Percentiles rank a stretch among this genome's conserved stretches.
Conservation (phyloP, 2,113 vertebrate genomes). For the Petrocephalus microphthalmus region DNA sequence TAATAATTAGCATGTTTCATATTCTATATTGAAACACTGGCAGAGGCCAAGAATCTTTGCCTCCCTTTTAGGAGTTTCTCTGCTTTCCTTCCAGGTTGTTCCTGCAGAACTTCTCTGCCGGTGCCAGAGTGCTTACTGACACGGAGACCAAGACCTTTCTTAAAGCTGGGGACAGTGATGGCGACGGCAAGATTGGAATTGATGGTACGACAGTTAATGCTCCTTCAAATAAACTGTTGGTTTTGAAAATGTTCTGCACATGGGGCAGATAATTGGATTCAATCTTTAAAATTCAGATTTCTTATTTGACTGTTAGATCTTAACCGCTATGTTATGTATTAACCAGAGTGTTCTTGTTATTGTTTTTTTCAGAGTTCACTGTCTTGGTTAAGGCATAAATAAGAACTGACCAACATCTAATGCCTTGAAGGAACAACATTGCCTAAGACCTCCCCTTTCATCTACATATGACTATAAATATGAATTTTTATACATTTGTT, state of each 20-base stretch:
- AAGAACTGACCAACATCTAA: constrained; percentile 51
- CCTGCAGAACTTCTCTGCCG: constrained; percentile 65
- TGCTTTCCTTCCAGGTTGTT: constrained; percentile 52
- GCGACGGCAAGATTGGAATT: constrained; percentile 71
- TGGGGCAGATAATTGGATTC: not conserved
- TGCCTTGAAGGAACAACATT: constrained; percentile 59
- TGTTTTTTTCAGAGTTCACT: constrained; percentile 62
- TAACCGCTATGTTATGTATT: not conserved
- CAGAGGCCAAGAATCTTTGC: not conserved
- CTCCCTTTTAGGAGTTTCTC: not conserved
- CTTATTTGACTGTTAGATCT: not conserved
- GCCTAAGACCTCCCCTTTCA: constrained; percentile 49
- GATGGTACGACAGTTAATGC: constrained; percentile 52
- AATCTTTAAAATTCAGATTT: not conserved
- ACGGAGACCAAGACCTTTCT: constrained; percentile 64
- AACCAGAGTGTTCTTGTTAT: constrained; percentile 14
- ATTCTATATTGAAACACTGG: not conserved
- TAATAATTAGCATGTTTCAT: not conserved
- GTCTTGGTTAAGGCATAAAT: constrained; percentile 63
- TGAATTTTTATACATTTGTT: constrained; percentile 60
- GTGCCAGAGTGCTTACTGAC: constrained; percentile 61
- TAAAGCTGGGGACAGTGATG: constrained; percentile 63
- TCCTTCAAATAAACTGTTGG: not conserved
- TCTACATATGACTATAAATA: constrained; percentile 30
- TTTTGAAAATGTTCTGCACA: not conserved